Conservation (phyloP, 2,797 vertebrate genomes). For the Gobionotothen gibberifrons region DNA sequence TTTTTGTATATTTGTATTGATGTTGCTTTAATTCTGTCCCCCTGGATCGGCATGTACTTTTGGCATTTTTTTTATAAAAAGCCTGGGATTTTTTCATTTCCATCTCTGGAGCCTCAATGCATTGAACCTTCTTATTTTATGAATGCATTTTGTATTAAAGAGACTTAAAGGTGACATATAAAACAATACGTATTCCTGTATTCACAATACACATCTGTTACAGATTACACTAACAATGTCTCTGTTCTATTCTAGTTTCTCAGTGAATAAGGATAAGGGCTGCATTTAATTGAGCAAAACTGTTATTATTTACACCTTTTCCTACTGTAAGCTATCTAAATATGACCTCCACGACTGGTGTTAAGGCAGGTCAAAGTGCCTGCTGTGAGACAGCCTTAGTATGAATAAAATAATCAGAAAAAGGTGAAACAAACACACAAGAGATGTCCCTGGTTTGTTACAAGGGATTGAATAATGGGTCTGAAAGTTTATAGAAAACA, state of each 20-base stretch:
- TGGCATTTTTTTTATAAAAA: conserved; percentile 40
- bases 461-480: too few species aligned
- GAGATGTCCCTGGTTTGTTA: too few species aligned
- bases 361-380: not conserved
- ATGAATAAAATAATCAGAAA: not conserved
- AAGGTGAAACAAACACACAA: not conserved
- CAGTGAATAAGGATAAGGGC: not conserved
- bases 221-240: not conserved
- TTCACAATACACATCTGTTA: not conserved
- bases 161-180: not conserved
- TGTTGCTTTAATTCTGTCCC: conserved; percentile 45
- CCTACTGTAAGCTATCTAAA: not conserved
- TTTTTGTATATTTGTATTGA: conserved; percentile 32
- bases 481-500: too few species aligned
- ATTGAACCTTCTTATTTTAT: conserved; percentile 5
- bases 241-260: not conserved
- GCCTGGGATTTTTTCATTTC: not conserved
- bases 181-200: too few species aligned
- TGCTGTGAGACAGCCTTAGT: too few species aligned
- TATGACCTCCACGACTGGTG: not conserved
- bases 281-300: not conserved
- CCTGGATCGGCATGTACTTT: conserved; percentile 34
- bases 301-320: not conserved
- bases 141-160: conserved; percentile 52
- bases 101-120: conserved; percentile 15